A percentile compares a stretch with the other conserved stretches of the same genome.
These are phyloP conservation scores for Saturnia pavonia DNA, from an alignment of 2,888 invertebrate species.

Conservation along the genomic window DNA sequence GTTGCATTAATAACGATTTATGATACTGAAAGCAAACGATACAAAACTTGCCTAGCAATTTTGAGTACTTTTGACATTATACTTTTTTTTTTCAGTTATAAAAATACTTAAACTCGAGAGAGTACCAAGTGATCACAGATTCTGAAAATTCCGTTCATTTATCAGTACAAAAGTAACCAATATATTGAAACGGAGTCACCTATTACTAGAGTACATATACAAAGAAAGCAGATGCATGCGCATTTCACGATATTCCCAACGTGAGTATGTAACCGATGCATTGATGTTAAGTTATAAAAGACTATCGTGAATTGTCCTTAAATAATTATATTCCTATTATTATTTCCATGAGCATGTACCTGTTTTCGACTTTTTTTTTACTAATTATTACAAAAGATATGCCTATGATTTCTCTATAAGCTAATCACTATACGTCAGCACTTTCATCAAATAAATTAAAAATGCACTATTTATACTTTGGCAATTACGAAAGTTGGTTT, in stretches of 20 bases:
- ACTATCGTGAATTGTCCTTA: slow-evolving; percentile 13
- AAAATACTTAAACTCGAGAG: slow-evolving; percentile 77
- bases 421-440: slow-evolving; percentile 62
- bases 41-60: slow-evolving; percentile 60
- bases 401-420: slow-evolving; percentile 52
- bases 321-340: slow-evolving; percentile 15
- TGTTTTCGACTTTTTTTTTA: slow-evolving; percentile 51
- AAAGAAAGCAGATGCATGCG: slow-evolving; percentile 68
- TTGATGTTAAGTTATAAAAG: slow-evolving; percentile 30
- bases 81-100: slow-evolving; percentile 62
- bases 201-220: slow-evolving; percentile 54
- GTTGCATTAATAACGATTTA: background rate
- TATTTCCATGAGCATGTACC: slow-evolving; percentile 62
- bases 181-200: slow-evolving; percentile 67
- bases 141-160: slow-evolving; percentile 70
- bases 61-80: slow-evolving; percentile 48
- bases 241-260: slow-evolving; percentile 35
- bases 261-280: slow-evolving; percentile 25
- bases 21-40: slow-evolving; percentile 30
- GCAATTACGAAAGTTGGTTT: slow-evolving; percentile 57
- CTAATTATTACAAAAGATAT: slow-evolving; percentile 62
- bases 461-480: slow-evolving; percentile 72
- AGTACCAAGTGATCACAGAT: slow-evolving; percentile 82
- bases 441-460: slow-evolving; percentile 56
- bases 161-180: slow-evolving; percentile 73